Evolutionary conservation across 2,113 vertebrate genomes (phyloP).

Genomic region (Cavia porcellus): DNA sequence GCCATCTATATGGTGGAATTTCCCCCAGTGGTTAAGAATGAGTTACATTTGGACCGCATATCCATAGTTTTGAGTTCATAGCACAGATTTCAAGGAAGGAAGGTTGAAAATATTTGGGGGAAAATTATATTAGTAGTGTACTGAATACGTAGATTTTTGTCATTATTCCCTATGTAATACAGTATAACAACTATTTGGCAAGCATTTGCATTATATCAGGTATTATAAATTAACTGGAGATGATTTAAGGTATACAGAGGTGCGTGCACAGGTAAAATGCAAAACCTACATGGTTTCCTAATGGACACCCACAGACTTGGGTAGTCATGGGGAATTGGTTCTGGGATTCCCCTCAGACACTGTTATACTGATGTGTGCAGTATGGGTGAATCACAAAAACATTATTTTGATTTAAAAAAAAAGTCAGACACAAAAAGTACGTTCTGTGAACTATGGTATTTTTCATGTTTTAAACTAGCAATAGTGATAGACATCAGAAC

Average conservation of each 20-base stretch:
- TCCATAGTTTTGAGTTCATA: neutral
- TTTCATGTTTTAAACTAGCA: neutral
- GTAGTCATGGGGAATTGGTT: neutral
- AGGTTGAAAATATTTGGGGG: neutral
- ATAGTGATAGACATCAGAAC: neutral
- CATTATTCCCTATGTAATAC: neutral
- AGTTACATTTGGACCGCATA: neutral
- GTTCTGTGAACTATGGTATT: neutral
- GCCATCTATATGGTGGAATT: neutral
- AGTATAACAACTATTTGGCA: neutral
- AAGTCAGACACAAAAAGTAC: neutral
- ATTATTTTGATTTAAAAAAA: neutral
- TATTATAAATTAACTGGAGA: neutral
- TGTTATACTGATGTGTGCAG: too few relatives aligned
- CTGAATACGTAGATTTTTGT: neutral
- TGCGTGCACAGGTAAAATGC: neutral
- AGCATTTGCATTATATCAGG: neutral
- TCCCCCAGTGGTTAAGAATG: neutral
- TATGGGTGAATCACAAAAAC: neutral
- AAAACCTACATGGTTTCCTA: neutral
- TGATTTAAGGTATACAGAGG: neutral
- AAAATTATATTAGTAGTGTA: neutral
- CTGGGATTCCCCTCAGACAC: neutral
- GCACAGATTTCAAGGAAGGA: neutral
- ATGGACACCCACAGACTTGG: neutral